These are phyloP conservation scores for Trichoplax adhaerens DNA, from an alignment of 37 sponge, comb jelly and placozoan species.

Conservation along the genomic window DNA sequence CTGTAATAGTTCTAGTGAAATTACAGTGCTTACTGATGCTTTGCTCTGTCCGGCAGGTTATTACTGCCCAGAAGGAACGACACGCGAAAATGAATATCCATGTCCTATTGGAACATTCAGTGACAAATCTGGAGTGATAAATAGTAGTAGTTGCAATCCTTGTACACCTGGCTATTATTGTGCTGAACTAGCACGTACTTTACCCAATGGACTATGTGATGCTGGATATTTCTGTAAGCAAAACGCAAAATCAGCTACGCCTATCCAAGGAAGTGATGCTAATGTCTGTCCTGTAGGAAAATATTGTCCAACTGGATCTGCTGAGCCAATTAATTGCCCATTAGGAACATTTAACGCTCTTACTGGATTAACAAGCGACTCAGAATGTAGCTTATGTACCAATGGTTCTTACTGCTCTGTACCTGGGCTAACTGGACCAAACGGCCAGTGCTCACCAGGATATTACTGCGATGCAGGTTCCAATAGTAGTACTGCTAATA, in stretches of 20 bases:
- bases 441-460: conserved; percentile 12
- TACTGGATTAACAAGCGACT: not conserved
- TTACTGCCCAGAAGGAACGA: conserved; percentile 17
- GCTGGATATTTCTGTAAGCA: conserved; percentile 20
- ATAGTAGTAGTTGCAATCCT: conserved; percentile 1
- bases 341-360: conserved; percentile 15
- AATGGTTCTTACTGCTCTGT: conserved; percentile 7
- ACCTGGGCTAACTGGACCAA: not conserved
- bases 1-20: not conserved
- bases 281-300: conserved; percentile 23
- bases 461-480: conserved; percentile 19
- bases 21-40: not conserved
- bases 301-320: conserved; percentile 11
- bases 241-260: conserved; percentile 18
- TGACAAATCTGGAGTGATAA: not conserved
- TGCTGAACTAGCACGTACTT: conserved; percentile 4
- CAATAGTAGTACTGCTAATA: too few relatives aligned
- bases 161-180: conserved; percentile 24
- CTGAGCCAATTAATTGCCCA: conserved; percentile 11
- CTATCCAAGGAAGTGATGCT: conserved; percentile 12
- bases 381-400: conserved; percentile 15
- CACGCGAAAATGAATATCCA: not conserved
- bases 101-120: conserved; percentile 24
- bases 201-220: conserved; percentile 4
- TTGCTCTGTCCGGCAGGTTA: conserved; percentile 20